A percentile compares a stretch with the other conserved stretches of the same genome.
Conservation (phyloP, 2,888 invertebrate genomes). For the Microctonus aethiopoides region DNA sequence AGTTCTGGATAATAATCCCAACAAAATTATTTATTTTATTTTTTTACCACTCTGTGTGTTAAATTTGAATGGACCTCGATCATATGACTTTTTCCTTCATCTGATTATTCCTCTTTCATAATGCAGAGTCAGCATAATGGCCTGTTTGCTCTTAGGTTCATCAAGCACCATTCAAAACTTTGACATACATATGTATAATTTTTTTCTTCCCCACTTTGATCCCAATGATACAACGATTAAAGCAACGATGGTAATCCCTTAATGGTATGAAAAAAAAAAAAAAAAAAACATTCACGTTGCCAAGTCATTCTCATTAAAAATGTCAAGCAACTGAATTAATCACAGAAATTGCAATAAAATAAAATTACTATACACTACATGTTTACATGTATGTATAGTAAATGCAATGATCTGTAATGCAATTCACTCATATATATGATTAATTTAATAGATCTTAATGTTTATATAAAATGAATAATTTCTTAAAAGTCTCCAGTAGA, state of each 20-base stretch:
- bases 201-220: not conserved
- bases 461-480: not conserved
- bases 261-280: not conserved
- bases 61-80: not conserved
- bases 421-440: too few relatives aligned
- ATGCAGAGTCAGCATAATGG: not conserved
- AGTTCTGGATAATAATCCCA: not conserved
- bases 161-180: not conserved
- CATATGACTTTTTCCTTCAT: not conserved
- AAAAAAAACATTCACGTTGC: not conserved
- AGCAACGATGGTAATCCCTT: not conserved
- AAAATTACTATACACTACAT: not conserved
- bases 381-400: too few relatives aligned
- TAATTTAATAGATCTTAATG: too few relatives aligned
- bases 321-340: not conserved
- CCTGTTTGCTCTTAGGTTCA: not conserved
- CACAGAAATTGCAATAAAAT: not conserved
- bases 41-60: not conserved
- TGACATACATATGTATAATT: not conserved
- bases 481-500: constrained; percentile 40
- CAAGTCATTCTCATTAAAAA: not conserved
- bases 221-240: not conserved
- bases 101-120: not conserved
- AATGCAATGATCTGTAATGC: too few relatives aligned
- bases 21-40: not conserved